Base-by-base conservation (phyloP, 2,113 vertebrate genomes). In the Zosterops japonicus region DNA sequence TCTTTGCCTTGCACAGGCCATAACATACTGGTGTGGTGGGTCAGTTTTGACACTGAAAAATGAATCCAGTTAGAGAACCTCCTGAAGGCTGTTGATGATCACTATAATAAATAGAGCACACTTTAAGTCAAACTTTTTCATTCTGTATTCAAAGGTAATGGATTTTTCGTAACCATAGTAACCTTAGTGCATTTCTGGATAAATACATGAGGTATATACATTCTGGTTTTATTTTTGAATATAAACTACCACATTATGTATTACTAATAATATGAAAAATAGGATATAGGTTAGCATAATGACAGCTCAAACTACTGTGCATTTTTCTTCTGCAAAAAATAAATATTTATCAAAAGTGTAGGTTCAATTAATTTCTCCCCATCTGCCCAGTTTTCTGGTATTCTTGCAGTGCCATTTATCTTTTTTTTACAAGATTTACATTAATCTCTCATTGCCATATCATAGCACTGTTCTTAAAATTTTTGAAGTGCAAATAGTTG, bases 91-190 rank as follows among this genome's bases (percentile, higher is more conserved):
- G 97, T 98, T 98, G 98, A 98, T 98, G 98, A 98, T 97, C 94
- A 14, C 97, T 98, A 83, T 98, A 98, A 98, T 98, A 98, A 98
- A 98, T 98, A 98, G 98, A 97, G 95, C 97, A 98, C 97, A 97
- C 96, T 98, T 98, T 97, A 98, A 98, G 98, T 98, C 98, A 98
- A 98, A 98, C 98, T 98, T 98, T 98, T 98, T 98, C 98, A 98
- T 98, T 98, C 97, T 98, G 97, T 98, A 98, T 98, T 98, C 98
- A 98, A 98, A 98, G 98, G 98, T 98, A 98, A 98, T 98, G 98
- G 98, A 98, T 98, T 98, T 98, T 98, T 97, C 81, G 97, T 98
- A 97, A 98, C 98, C 98, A 98, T 98, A 98, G 98, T 98, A 98
- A 98, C 98, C 97, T 97, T 97, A 97, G 97, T 97, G 97, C 97